A percentile compares a stretch with the other conserved stretches of the same genome.
These are phyloP conservation scores for Ophthalmolycus amberensis DNA, from an alignment of 2,113 vertebrate genomes.

Conservation along the genomic window DNA sequence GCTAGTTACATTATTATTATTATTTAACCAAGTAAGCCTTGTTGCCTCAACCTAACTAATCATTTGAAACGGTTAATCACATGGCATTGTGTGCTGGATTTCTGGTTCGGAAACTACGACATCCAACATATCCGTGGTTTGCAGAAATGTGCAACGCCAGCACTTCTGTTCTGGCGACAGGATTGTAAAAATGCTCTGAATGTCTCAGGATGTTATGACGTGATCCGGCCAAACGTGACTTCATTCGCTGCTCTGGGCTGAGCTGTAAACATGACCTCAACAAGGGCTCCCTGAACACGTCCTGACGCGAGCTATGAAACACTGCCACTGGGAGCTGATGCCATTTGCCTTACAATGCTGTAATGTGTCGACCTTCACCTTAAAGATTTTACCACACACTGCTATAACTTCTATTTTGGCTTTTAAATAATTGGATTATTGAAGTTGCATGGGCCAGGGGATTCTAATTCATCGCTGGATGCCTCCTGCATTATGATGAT, in stretches of 20 bases:
- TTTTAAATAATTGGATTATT: conserved; percentile 69
- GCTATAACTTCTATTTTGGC: conserved; percentile 60
- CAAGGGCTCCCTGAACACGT: conserved; percentile 6
- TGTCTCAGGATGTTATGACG: not conserved
- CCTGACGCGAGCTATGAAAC: conserved; percentile 31
- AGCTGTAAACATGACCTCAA: conserved; percentile 23
- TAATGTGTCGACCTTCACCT: conserved; percentile 60
- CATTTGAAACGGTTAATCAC: not conserved
- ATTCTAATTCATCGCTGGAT: conserved; percentile 73
- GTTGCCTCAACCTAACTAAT: not conserved
- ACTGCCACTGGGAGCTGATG: not conserved
- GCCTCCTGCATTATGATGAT: conserved; percentile 74
- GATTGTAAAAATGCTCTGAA: conserved; percentile 6
- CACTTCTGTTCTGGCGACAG: not conserved
- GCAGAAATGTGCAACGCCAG: not conserved
- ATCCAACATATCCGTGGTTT: not conserved
- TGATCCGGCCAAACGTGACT: not conserved
- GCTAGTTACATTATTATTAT: not conserved
- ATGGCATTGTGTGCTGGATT: not conserved
- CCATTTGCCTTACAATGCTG: conserved; percentile 27
- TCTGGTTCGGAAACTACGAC: not conserved
- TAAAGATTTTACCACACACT: conserved; percentile 49
- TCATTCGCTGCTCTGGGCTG: not conserved
- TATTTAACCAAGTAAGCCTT: not conserved
- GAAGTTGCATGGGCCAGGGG: conserved; percentile 61